Base-by-base conservation (phyloP, 1,140 invertebrate species). In the Condylostylus longicornis region DNA sequence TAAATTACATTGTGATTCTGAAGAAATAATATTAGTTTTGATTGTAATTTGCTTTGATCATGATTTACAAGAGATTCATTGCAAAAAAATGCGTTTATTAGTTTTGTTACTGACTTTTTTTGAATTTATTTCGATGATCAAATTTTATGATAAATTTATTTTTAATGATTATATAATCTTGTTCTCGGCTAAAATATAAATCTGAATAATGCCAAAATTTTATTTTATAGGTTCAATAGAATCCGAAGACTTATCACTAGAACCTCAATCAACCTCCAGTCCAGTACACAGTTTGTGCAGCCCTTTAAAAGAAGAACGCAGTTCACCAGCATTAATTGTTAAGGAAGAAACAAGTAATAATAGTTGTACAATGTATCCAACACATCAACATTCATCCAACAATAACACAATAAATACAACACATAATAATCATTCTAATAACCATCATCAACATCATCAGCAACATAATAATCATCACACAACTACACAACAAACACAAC, bases 291-390 rank as follows among this genome's bases (percentile, higher is more conserved):
- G 36, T 50, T 50, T 72, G 52, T 62, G 67, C 47, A 69, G 66
- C 46, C 70, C 71, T 38, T 66, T 70, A 45, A 69, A 71, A 44
- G 70, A 71, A 42, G 64, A 61, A 33, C 49, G 58, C 15, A 59
- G 54, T 37, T 58, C 68, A 33, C 68, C 69, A 35, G 54, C 71
- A 29, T 69, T 72, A 37, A 71, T 71, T 38, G 73, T 75, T 46
- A 79, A 79, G 47, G 79, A 84, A 58, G 79, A 82, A 48, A 72
- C 74, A 50, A 76, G 72, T 60, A 69, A 72, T 62, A 66, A 70
- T 59, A 70, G 72, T 56, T 72, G 67, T 49, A 68, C 74, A 34
- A 76, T 46, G 74, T 74, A 68, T 76, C 72, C 61, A 66, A 69
- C 29, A 57, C 61, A 42, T 30, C 34, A 42, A 38, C 30, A 37